Evolutionary conservation across 2,888 invertebrate species (phyloP).

Genomic region (Teleogryllus oceanicus): DNA sequence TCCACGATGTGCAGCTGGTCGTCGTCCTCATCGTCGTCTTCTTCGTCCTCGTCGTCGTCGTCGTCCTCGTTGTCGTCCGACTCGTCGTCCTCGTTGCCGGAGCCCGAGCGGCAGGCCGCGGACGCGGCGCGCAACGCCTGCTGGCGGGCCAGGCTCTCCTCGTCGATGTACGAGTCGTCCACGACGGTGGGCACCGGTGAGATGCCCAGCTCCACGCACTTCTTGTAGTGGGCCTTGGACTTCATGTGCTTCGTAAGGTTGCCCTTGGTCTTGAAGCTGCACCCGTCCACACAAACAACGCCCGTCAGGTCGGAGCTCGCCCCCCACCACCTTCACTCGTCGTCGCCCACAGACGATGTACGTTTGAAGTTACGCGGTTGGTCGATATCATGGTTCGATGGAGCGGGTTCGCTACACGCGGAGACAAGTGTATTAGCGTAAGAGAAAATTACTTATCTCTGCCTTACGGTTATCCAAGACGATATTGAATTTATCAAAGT

Average conservation of each 20-base stretch:
- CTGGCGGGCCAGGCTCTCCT: slow-evolving; percentile 53
- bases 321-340: too few relatives aligned
- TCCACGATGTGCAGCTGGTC: slow-evolving; percentile 40
- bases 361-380: too few relatives aligned
- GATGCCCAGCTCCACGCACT: slow-evolving; percentile 80
- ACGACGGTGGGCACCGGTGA: slow-evolving; percentile 66
- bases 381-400: too few relatives aligned
- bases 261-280: slow-evolving; percentile 95
- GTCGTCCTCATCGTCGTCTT: slow-evolving; percentile 45
- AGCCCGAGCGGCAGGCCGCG: background rate
- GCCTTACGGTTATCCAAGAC: too few relatives aligned
- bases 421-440: too few relatives aligned
- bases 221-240: slow-evolving; percentile 94
- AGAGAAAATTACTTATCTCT: too few relatives aligned
- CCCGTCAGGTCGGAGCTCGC: background rate
- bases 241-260: slow-evolving; percentile 98
- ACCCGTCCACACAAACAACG: slow-evolving; percentile 41
- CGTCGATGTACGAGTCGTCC: slow-evolving; percentile 60
- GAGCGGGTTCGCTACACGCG: too few relatives aligned
- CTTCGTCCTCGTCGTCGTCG: slow-evolving; percentile 45
- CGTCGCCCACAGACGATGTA: too few relatives aligned
- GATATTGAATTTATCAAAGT: too few relatives aligned
- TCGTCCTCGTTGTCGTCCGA: slow-evolving; percentile 48
- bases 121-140: slow-evolving; percentile 40
- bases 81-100: slow-evolving; percentile 43